Evolutionary conservation across 2,888 invertebrate species (phyloP).

Genomic region (Melanargia galathea): DNA sequence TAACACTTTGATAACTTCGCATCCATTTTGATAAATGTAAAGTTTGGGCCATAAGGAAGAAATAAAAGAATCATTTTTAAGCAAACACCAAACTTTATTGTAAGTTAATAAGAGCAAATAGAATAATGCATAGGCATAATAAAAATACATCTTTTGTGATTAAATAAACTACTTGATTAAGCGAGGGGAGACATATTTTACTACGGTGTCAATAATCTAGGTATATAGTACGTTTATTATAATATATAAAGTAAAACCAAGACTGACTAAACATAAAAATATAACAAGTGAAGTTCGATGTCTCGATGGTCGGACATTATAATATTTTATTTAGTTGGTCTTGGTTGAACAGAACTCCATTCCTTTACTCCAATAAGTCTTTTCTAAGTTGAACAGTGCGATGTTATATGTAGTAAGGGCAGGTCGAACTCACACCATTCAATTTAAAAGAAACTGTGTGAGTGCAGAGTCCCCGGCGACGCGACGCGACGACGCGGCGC

Average conservation of each 20-base stretch:
- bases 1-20: too few species aligned
- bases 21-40: slow-evolving; percentile 15
- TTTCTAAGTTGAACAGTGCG: slow-evolving; percentile 82
- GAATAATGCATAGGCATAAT: slow-evolving; percentile 68
- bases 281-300: slow-evolving; percentile 60
- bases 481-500: slow-evolving; percentile 47
- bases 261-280: slow-evolving; percentile 81
- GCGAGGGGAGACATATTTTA: slow-evolving; percentile 52
- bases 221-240: slow-evolving; percentile 41
- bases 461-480: slow-evolving; percentile 72
- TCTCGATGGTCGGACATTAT: slow-evolving; percentile 59
- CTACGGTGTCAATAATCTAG: slow-evolving; percentile 46
- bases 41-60: neutral
- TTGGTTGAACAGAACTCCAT: slow-evolving; percentile 82
- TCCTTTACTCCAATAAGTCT: slow-evolving; percentile 80
- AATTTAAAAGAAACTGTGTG: slow-evolving; percentile 81
- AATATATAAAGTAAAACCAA: slow-evolving; percentile 76
- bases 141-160: slow-evolving; percentile 41
- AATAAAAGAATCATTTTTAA: slow-evolving; percentile 48
- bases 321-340: slow-evolving; percentile 80
- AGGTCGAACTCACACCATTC: slow-evolving; percentile 79
- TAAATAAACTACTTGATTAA: slow-evolving; percentile 47
- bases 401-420: slow-evolving; percentile 60
- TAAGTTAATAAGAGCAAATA: slow-evolving; percentile 65
- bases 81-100: slow-evolving; percentile 75